These are phyloP conservation scores for Microcebus jonahi DNA, from an alignment of 2,113 vertebrate genomes.

Conservation along the genomic window DNA sequence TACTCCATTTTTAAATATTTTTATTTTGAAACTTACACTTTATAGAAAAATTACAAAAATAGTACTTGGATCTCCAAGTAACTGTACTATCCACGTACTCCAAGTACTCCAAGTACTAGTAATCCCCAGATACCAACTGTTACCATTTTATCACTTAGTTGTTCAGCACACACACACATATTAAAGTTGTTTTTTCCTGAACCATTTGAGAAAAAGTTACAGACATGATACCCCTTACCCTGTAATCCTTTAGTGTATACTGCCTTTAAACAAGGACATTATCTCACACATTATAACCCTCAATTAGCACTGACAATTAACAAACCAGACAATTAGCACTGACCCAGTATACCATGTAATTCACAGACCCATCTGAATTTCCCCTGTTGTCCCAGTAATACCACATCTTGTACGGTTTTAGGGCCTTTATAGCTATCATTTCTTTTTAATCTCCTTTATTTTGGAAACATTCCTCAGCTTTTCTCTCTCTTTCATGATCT, in stretches of 20 bases:
- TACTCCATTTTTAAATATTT: background rate
- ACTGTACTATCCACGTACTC: background rate
- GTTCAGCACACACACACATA: background rate
- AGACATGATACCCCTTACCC: background rate
- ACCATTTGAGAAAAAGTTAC: background rate
- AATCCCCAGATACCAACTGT: background rate
- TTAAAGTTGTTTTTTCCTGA: background rate
- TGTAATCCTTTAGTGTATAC: background rate
- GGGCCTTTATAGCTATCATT: background rate
- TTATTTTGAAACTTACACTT: conserved; percentile 40
- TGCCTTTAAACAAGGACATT: background rate
- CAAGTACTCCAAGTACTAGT: no score
- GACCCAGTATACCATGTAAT: background rate
- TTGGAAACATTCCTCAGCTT: background rate
- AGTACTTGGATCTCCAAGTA: background rate
- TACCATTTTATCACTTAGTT: background rate
- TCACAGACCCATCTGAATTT: background rate
- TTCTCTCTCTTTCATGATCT: background rate
- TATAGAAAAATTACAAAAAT: background rate
- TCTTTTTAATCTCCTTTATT: background rate
- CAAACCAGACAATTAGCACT: background rate
- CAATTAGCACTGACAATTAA: background rate
- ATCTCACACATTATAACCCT: background rate
- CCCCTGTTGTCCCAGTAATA: background rate
- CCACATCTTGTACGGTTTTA: background rate